These are phyloP conservation scores for Elmis aenea DNA, from an alignment of 2,888 invertebrate species.

Conservation along the genomic window DNA sequence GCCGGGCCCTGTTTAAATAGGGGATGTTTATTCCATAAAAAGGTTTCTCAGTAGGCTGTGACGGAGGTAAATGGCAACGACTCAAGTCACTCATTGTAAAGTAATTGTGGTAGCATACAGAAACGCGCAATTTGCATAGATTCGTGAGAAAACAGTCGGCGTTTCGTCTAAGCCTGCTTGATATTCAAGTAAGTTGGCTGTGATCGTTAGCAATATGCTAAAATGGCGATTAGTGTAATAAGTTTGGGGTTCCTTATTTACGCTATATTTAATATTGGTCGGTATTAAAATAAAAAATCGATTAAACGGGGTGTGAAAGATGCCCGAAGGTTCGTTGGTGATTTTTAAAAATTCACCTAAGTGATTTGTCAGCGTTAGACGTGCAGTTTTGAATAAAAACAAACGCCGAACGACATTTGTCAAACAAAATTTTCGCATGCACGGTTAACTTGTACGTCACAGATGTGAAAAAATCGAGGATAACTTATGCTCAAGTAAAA, in stretches of 20 bases:
- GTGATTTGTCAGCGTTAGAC: no score
- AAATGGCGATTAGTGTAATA: constrained; percentile 19
- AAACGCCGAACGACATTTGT: no score
- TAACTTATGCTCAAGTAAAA: no score
- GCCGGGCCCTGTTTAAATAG: constrained; percentile 11
- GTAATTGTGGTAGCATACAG: constrained; percentile 12
- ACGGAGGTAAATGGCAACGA: not conserved
- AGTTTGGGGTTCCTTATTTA: constrained; percentile 10
- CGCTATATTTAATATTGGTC: constrained; percentile 6
- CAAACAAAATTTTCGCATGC: no score
- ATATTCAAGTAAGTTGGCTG: constrained; percentile 15
- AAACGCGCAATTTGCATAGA: constrained; percentile 16
- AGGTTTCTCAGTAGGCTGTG: constrained; percentile 8
- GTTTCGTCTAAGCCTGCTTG: constrained; percentile 13
- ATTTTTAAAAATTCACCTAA: no score
- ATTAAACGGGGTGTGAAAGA: no score
- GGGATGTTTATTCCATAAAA: constrained; percentile 12
- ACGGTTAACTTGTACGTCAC: no score
- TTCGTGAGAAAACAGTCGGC: constrained; percentile 18
- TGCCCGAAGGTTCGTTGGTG: no score
- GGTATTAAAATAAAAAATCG: constrained; percentile 21
- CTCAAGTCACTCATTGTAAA: constrained; percentile 11
- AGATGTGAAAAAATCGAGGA: no score
- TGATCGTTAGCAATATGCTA: constrained; percentile 19
- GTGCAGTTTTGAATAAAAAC: no score